Percentiles rank a stretch among this genome's conserved stretches.
phyloP scores from a whole-genome alignment of 2,113 vertebrate genomes.

The Scatophagus argus region DNA sequence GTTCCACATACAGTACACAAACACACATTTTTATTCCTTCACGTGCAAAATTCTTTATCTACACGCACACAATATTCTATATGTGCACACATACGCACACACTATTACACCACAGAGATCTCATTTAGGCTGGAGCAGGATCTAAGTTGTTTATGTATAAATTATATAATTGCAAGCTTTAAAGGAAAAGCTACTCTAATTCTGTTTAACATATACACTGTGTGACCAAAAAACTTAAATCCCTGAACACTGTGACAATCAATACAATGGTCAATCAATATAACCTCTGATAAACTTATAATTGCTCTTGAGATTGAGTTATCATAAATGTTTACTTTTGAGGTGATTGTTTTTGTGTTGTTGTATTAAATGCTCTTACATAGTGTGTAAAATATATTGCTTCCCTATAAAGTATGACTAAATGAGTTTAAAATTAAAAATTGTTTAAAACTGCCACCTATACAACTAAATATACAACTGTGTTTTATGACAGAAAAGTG shows the following conservation, averaged over 20 bases:
- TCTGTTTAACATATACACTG: neutral
- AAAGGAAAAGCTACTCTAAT: too few species aligned
- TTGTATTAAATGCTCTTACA: neutral
- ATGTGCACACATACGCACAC: neutral
- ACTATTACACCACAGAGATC: slow-evolving; percentile 10
- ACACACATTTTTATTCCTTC: too few species aligned
- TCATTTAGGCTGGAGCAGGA: slow-evolving; percentile 20
- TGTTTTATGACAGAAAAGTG: neutral
- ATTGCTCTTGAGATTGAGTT: neutral
- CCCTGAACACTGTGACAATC: too few species aligned
- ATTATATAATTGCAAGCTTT: too few species aligned
- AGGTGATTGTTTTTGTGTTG: neutral
- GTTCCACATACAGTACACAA: too few species aligned
- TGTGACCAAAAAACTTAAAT: too few species aligned
- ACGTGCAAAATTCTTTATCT: too few species aligned
- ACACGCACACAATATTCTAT: too few species aligned
- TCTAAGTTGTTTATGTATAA: too few species aligned
- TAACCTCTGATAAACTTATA: neutral
- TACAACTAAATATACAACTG: neutral
- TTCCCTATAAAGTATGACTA: neutral
- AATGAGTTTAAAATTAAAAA: neutral
- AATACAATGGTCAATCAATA: neutral
- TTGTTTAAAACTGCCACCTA: neutral
- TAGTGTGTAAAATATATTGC: neutral
- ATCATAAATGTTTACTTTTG: neutral